Conservation (phyloP, 1,140 invertebrate genomes). For the Cydia splendana region DNA sequence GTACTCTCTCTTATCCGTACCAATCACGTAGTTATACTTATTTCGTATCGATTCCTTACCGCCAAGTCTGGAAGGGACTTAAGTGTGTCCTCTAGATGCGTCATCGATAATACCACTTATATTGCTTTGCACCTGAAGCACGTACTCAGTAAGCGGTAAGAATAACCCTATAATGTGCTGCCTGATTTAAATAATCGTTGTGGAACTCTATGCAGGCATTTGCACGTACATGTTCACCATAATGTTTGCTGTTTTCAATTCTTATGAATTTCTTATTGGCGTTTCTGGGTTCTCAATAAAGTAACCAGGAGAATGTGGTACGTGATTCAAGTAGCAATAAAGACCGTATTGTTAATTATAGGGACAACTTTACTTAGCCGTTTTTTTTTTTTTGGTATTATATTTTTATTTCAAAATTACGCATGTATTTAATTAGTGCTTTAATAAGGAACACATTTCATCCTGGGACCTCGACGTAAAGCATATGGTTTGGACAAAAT, state of each 20-base stretch:
- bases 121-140: background rate
- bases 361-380: too few relatives aligned
- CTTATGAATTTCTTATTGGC: slow-evolving; percentile 9
- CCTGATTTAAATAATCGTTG: slow-evolving; percentile 14
- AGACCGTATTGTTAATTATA: too few relatives aligned
- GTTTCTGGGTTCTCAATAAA: background rate
- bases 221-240: slow-evolving; percentile 13
- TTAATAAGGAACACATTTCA: too few relatives aligned
- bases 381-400: too few relatives aligned
- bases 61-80: too few relatives aligned
- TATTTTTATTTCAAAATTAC: too few relatives aligned
- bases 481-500: too few relatives aligned
- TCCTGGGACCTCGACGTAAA: too few relatives aligned
- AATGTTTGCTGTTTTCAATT: slow-evolving; percentile 19
- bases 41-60: too few relatives aligned
- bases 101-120: background rate
- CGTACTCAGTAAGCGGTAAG: slow-evolving; percentile 4
- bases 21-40: too few relatives aligned
- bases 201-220: slow-evolving; percentile 9
- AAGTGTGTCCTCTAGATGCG: background rate
- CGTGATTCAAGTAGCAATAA: slow-evolving; percentile 3
- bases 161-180: slow-evolving; percentile 13
- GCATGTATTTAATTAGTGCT: too few relatives aligned
- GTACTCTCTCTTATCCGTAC: too few relatives aligned
- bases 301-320: background rate